A percentile compares a stretch with the other conserved stretches of the same genome.
Conservation (phyloP, 2,797 vertebrate species). For the Thaleichthys pacificus region DNA sequence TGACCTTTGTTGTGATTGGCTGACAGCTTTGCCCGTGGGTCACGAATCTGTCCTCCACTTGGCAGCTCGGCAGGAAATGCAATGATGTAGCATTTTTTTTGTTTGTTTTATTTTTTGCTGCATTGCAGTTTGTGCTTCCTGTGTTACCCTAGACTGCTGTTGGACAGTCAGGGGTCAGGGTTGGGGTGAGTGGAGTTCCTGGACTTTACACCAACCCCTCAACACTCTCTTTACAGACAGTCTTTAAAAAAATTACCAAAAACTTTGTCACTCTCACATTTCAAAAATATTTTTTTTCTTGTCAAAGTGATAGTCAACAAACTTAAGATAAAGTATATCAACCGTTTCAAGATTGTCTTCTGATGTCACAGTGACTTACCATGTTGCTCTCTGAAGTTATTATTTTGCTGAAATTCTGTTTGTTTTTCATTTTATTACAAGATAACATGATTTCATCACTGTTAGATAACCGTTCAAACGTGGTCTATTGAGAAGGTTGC, state of each 20-base stretch:
- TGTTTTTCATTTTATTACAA: slow-evolving; percentile 43
- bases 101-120: slow-evolving; percentile 15
- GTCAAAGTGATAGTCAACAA: too few species aligned
- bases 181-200: slow-evolving; percentile 8
- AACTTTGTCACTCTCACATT: too few species aligned
- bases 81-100: slow-evolving; percentile 32
- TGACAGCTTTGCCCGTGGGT: slow-evolving; percentile 30
- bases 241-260: too few species aligned
- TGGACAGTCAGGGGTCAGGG: slow-evolving; percentile 34
- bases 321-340: too few species aligned
- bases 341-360: too few species aligned
- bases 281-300: too few species aligned
- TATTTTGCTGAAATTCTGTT: slow-evolving; percentile 25
- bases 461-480: slow-evolving; percentile 15
- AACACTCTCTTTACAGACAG: background rate
- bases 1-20: slow-evolving; percentile 54
- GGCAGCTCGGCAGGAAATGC: slow-evolving; percentile 38
- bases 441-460: slow-evolving; percentile 43
- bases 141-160: slow-evolving; percentile 33
- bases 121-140: slow-evolving; percentile 30
- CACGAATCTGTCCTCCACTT: slow-evolving; percentile 44
- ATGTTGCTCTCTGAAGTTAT: too few species aligned
- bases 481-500: slow-evolving; percentile 27
- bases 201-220: slow-evolving; percentile 12
- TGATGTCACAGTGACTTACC: background rate